These are phyloP conservation scores for Chelonus formosanus DNA, from an alignment of 2,888 invertebrate species.

Conservation along the genomic window DNA sequence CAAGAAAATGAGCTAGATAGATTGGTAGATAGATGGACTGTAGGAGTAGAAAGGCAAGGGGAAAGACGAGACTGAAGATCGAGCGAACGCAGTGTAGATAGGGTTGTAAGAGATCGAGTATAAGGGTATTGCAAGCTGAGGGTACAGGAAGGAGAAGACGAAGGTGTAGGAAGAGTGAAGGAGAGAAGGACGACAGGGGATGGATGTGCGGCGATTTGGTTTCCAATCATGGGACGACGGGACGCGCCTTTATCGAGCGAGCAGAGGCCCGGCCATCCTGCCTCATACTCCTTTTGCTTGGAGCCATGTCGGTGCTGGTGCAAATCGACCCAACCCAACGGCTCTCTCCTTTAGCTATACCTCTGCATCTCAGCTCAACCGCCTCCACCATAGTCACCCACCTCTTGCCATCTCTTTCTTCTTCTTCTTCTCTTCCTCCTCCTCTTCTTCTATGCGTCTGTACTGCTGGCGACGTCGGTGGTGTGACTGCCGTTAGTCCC, in stretches of 20 bases:
- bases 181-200: slow-evolving; percentile 50
- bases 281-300: slow-evolving; percentile 50
- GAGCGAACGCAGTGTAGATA: slow-evolving; percentile 34
- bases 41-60: slow-evolving; percentile 20
- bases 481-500: slow-evolving; percentile 15
- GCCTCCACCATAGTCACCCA: slow-evolving; percentile 36
- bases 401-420: slow-evolving; percentile 20
- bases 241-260: slow-evolving; percentile 66
- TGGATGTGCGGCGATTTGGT: slow-evolving; percentile 66
- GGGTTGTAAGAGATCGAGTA: slow-evolving; percentile 29
- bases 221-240: slow-evolving; percentile 65
- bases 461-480: slow-evolving; percentile 22
- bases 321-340: slow-evolving; percentile 58
- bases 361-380: slow-evolving; percentile 40
- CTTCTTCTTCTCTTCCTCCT: slow-evolving; percentile 37
- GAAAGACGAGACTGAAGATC: slow-evolving; percentile 26
- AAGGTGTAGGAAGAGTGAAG: slow-evolving; percentile 39
- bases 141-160: slow-evolving; percentile 22
- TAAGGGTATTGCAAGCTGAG: slow-evolving; percentile 26
- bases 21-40: slow-evolving; percentile 39
- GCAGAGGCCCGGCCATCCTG: slow-evolving; percentile 61
- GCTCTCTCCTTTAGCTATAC: slow-evolving; percentile 38
- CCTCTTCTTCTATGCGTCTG: slow-evolving; percentile 38
- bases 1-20: slow-evolving; percentile 36
- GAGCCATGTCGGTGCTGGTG: slow-evolving; percentile 59